Conservation (phyloP, 2,797 vertebrate genomes). For the Micropoecilia bifurca region DNA sequence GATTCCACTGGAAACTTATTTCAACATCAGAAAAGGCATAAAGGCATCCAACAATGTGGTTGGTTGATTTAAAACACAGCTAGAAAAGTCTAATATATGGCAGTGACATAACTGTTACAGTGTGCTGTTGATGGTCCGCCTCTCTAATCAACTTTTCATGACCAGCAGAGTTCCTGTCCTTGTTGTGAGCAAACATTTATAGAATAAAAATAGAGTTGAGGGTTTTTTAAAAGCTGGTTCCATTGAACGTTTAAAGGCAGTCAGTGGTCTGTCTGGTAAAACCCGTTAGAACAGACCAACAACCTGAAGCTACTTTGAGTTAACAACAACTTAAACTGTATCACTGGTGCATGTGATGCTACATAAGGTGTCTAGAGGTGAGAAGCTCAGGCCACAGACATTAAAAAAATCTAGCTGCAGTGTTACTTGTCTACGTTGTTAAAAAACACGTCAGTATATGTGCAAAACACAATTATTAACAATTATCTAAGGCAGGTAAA, state of each 20-base stretch:
- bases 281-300: background rate
- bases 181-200: background rate
- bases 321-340: background rate
- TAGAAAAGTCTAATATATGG: background rate
- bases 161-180: background rate
- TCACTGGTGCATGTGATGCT: background rate
- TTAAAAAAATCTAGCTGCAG: too few species aligned
- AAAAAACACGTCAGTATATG: background rate
- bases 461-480: background rate
- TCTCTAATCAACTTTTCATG: background rate
- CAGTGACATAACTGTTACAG: background rate
- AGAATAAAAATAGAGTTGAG: background rate
- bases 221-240: background rate
- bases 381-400: background rate
- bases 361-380: background rate
- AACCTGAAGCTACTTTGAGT: background rate
- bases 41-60: background rate
- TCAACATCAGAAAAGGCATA: background rate
- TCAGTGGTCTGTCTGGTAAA: background rate
- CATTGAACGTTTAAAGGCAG: background rate
- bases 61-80: background rate
- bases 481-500: background rate
- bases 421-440: background rate
- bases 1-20: background rate
- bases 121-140: background rate